Evolutionary conservation across 2,113 vertebrate genomes (phyloP).

Genomic region (Edolisoma coerulescens): DNA sequence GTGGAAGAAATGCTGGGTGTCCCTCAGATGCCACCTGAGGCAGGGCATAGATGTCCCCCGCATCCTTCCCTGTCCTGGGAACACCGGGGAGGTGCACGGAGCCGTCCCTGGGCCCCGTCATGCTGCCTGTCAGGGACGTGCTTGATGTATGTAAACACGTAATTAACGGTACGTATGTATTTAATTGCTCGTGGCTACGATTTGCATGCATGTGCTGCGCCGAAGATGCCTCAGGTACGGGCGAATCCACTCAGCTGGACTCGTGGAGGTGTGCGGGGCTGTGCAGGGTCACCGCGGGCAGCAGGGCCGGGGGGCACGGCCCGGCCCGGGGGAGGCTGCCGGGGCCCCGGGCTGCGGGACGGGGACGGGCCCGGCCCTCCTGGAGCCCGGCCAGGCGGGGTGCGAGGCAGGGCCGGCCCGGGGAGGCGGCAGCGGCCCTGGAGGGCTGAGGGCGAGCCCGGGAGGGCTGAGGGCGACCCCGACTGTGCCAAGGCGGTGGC

Average conservation of each 20-base stretch:
- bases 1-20: fast-evolving
- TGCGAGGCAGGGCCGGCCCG: background rate
- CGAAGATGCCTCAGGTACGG: background rate
- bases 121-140: background rate
- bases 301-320: background rate
- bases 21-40: background rate
- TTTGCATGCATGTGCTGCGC: slow-evolving; percentile 30
- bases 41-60: fast-evolving
- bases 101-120: background rate
- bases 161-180: slow-evolving; percentile 28
- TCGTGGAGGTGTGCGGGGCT: fast-evolving
- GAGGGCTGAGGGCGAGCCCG: too few species aligned
- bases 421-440: too few species aligned
- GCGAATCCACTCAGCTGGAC: fast-evolving
- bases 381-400: background rate
- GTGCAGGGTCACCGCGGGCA: background rate
- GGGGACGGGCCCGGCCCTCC: background rate
- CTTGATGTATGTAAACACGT: slow-evolving; percentile 27
- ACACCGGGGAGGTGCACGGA: background rate
- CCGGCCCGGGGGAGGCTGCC: background rate
- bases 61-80: background rate
- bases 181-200: slow-evolving; percentile 53
- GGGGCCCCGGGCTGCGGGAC: background rate
- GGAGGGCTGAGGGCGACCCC: too few species aligned
- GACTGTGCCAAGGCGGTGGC: too few species aligned